Evolutionary conservation across 64 coral and sea anemone genomes (phyloP).

Genomic region (Stichodactyla helianthus): DNA sequence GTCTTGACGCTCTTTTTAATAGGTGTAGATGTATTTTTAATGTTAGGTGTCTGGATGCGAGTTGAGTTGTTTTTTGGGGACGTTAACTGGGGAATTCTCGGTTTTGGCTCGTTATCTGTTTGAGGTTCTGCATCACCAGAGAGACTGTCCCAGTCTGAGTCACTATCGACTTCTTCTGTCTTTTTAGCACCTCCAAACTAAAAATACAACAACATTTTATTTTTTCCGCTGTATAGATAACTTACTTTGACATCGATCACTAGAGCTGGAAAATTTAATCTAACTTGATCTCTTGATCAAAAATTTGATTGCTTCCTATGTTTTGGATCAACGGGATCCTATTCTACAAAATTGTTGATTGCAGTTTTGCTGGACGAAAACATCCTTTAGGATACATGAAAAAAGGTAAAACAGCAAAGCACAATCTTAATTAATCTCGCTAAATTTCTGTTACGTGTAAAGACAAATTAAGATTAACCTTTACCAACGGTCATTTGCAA

Average conservation of each 20-base stretch:
- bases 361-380: too few relatives aligned
- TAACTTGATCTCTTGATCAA: too few relatives aligned
- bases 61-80: slow-evolving; percentile 31
- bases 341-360: too few relatives aligned
- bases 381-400: too few relatives aligned
- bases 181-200: not conserved
- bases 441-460: too few relatives aligned
- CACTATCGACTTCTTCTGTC: slow-evolving; percentile 42
- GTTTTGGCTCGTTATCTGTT: slow-evolving; percentile 57
- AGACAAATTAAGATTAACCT: too few relatives aligned
- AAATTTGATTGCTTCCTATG: too few relatives aligned
- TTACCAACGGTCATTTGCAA: not conserved
- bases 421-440: too few relatives aligned
- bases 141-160: slow-evolving; percentile 93
- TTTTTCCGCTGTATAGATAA: not conserved
- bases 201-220: not conserved
- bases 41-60: slow-evolving; percentile 26
- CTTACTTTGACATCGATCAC: not conserved
- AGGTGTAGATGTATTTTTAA: slow-evolving; percentile 31
- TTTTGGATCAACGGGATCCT: too few relatives aligned
- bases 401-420: too few relatives aligned
- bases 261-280: too few relatives aligned
- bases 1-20: slow-evolving; percentile 28
- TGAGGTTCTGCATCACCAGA: slow-evolving; percentile 52
- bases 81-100: slow-evolving; percentile 38